A percentile compares a stretch with the other conserved stretches of the same genome.
Evolutionary conservation across 2,113 vertebrate genomes (phyloP).

Genomic region (Bubo bubo): DNA sequence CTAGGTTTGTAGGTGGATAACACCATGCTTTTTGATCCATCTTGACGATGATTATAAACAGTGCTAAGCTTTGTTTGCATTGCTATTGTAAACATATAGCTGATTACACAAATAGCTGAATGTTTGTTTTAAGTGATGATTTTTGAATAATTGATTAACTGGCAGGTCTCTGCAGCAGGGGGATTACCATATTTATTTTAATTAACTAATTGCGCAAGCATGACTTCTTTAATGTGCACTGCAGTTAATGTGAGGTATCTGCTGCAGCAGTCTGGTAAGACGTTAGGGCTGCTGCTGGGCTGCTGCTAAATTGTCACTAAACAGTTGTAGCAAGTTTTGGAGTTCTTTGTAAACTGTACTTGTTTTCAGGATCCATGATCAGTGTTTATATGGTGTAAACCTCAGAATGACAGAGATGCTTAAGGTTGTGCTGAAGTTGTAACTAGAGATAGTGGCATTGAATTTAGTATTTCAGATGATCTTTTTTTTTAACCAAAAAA

Average conservation of each 20-base stretch:
- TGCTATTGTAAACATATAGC: slow-evolving; percentile 52
- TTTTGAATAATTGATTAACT: slow-evolving; percentile 70
- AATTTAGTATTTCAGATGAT: neutral
- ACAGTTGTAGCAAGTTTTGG: neutral
- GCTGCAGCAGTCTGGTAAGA: neutral
- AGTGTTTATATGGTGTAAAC: neutral
- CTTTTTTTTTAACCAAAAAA: too few relatives aligned
- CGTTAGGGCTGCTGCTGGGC: neutral
- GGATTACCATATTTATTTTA: slow-evolving; percentile 68
- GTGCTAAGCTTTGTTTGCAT: slow-evolving; percentile 39
- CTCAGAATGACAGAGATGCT: neutral
- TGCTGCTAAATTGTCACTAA: neutral
- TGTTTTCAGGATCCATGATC: neutral
- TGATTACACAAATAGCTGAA: slow-evolving; percentile 58
- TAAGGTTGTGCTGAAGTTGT: neutral
- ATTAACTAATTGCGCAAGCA: slow-evolving; percentile 61
- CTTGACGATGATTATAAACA: neutral
- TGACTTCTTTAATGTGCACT: neutral
- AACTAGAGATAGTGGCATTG: neutral
- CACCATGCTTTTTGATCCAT: neutral
- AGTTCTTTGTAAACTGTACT: neutral
- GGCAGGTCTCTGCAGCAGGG: slow-evolving; percentile 39
- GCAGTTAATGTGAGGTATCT: neutral
- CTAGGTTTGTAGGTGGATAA: neutral
- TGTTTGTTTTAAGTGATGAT: slow-evolving; percentile 67